Percentiles rank a stretch among this genome's conserved stretches.
phyloP scores from a whole-genome alignment of 2,113 vertebrate species.

The Lasiurus borealis region DNA sequence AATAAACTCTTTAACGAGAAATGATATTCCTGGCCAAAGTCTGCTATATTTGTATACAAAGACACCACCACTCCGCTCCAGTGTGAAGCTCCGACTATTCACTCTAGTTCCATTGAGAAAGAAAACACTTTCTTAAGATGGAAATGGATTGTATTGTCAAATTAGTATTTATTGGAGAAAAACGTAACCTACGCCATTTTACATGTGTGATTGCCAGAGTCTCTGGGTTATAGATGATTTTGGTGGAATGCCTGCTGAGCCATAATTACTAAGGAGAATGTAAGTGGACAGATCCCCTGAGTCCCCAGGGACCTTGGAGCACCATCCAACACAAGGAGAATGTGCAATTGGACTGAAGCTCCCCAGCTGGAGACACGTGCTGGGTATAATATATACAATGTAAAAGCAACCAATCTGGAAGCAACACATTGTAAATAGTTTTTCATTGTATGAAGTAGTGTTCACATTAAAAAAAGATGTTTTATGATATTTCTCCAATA shows the following conservation, averaged over 20 bases:
- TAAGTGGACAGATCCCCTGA: constrained; percentile 83
- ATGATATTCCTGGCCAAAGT: constrained; percentile 85
- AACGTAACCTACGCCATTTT: constrained; percentile 65
- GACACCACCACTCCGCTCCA: constrained; percentile 77
- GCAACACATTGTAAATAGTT: constrained; percentile 87
- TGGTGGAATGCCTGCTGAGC: constrained; percentile 86
- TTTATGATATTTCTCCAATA: constrained; percentile 87
- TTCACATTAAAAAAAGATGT: constrained; percentile 88
- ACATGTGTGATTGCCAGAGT: constrained; percentile 74
- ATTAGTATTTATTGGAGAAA: constrained; percentile 78
- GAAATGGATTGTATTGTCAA: constrained; percentile 63
- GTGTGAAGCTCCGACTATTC: constrained; percentile 75
- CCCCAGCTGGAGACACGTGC: constrained; percentile 77
- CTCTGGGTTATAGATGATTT: constrained; percentile 65
- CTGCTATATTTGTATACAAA: constrained; percentile 82
- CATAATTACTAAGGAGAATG: constrained; percentile 86
- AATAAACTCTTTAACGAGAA: constrained; percentile 85
- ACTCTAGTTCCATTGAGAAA: constrained; percentile 73
- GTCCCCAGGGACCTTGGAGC: constrained; percentile 79
- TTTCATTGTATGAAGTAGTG: constrained; percentile 88
- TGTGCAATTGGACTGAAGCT: constrained; percentile 80
- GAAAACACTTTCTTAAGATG: constrained; percentile 67
- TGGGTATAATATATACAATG: constrained; percentile 78
- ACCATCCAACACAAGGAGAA: constrained; percentile 80
- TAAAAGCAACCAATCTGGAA: constrained; percentile 82